Conservation (phyloP, 2,797 vertebrate genomes). For the Xiphophorus birchmanni region DNA sequence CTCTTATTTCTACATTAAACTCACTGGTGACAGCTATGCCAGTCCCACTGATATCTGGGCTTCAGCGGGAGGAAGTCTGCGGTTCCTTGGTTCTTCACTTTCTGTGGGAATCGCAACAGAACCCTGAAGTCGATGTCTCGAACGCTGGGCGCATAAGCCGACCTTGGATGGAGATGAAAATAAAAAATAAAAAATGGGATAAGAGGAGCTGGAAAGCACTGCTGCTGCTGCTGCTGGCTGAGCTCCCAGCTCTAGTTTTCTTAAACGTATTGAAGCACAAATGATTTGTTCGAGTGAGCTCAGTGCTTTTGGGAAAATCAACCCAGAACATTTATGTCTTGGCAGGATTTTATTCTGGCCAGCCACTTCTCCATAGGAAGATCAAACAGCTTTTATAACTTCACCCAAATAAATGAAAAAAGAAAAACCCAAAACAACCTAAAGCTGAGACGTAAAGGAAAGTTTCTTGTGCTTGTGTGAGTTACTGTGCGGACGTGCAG, state of each 20-base stretch:
- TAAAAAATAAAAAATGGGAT: slow-evolving; percentile 38
- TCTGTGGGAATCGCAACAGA: slow-evolving; percentile 88
- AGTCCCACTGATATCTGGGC: slow-evolving; percentile 87
- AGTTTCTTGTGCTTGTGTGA: slow-evolving; percentile 22
- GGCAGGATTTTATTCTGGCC: slow-evolving; percentile 62
- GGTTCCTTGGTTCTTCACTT: slow-evolving; percentile 87
- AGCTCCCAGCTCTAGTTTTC: slow-evolving; percentile 37
- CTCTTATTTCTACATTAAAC: slow-evolving; percentile 45
- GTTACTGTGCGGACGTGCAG: slow-evolving; percentile 20
- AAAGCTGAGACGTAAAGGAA: slow-evolving; percentile 24
- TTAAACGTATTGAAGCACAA: slow-evolving; percentile 50
- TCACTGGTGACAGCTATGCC: slow-evolving; percentile 92
- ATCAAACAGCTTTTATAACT: slow-evolving; percentile 39
- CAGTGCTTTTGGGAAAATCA: slow-evolving; percentile 69
- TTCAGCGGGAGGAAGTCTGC: slow-evolving; percentile 86
- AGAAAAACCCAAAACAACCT: slow-evolving; percentile 15
- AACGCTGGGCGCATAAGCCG: slow-evolving; percentile 80
- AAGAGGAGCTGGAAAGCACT: slow-evolving; percentile 41
- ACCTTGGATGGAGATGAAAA: slow-evolving; percentile 66
- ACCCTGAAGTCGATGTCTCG: slow-evolving; percentile 84
- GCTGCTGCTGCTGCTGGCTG: slow-evolving; percentile 23
- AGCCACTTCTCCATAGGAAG: slow-evolving; percentile 46
- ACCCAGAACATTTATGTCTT: slow-evolving; percentile 70
- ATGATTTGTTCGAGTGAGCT: slow-evolving; percentile 63
- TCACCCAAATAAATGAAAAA: slow-evolving; percentile 1